Evolutionary conservation across 2,888 invertebrate species (phyloP), one percentile per base, ranked within the genome.

Genomic region (Hydroisotoma schaefferi): DNA sequence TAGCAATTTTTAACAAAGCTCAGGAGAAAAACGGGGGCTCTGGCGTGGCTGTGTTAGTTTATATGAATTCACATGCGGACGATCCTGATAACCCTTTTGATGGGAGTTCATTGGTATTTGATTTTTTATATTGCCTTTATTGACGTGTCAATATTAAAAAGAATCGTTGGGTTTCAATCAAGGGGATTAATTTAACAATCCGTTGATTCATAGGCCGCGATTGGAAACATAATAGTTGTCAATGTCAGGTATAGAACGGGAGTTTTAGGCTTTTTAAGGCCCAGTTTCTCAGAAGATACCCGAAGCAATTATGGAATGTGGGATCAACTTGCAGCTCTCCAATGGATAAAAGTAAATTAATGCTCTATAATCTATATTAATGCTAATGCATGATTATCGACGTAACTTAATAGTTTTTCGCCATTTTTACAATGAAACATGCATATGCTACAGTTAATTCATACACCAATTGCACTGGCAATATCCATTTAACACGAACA

Each of bases 271-370:
- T 71, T 70, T 40, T 52, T 71, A 3, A 60, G 60, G 29, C 69
- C 71, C 3, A 67, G 67, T 28, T 67, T 59, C 27, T 59, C 62
- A 10, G 69, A 71, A 10, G 67, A 69, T 52, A 55, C 65, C n/a
- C 29, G 69, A 52, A 65, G 64, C 28, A 71, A 71, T 55, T 71
- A 68, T 57, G 71, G 71, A 2, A 61, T 71, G 8, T 70, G 68
- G 69, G 71, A 71, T 58, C 67, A 67, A 38, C 46, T 70, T 10
- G 71, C 71, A n/a, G 69, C 69, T 23, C 61, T 71, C 29, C 69
- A 70, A 52, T 71, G 71, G 71, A 70, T 70, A 12, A 67, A 68
- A 49, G 71, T 68, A 62, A n/a, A n/a, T n/a, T n/a, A n/a, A n/a
- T n/a, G n/a, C n/a, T n/a, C n/a, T n/a, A n/a, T n/a, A n/a, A n/a